phyloP scores from a whole-genome alignment of 2,113 vertebrate species.

The Laterallus jamaicensis region DNA sequence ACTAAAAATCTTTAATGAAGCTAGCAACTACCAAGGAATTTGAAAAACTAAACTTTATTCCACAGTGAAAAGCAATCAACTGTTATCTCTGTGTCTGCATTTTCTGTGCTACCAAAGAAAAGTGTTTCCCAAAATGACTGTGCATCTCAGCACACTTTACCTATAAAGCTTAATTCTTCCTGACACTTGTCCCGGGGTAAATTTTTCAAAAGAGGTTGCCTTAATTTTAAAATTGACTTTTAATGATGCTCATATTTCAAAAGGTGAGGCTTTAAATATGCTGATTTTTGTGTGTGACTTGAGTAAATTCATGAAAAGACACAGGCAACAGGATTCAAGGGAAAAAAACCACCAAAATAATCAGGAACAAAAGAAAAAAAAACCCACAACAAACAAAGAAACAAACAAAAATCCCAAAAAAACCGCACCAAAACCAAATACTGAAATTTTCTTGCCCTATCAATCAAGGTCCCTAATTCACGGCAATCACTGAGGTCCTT shows the following conservation, averaged over 20 bases:
- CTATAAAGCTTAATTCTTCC: neutral
- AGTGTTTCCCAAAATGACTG: conserved; percentile 3
- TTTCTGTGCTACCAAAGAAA: conserved; percentile 5
- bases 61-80: conserved; percentile 33
- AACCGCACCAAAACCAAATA: neutral
- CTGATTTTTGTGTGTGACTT: neutral
- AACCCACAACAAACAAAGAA: neutral
- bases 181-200: neutral
- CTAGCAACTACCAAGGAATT: neutral
- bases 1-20: neutral
- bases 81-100: conserved; percentile 5
- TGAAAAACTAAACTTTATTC: conserved; percentile 16
- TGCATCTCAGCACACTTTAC: neutral
- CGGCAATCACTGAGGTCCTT: neutral
- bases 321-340: neutral
- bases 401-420: neutral
- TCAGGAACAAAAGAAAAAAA: neutral
- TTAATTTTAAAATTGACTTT: conserved; percentile 19
- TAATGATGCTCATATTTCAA: neutral
- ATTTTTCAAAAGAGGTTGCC: neutral
- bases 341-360: too few species aligned
- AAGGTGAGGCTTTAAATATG: neutral
- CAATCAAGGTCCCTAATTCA: neutral
- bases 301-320: neutral
- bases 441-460: neutral